phyloP scores from a whole-genome alignment of 2,797 vertebrate species.

The Rhynchonycteris naso region DNA sequence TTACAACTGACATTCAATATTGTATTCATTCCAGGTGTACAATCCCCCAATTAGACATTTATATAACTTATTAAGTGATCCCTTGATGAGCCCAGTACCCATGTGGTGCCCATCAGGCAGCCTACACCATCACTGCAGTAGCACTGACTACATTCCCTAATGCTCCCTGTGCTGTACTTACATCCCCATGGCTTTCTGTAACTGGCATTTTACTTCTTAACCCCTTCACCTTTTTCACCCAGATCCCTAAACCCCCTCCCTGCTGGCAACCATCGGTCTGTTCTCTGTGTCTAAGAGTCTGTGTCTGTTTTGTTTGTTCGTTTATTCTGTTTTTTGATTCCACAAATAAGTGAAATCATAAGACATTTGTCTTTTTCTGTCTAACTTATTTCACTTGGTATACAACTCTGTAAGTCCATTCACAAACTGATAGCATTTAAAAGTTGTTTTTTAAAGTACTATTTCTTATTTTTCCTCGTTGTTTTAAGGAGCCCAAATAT shows the following conservation, averaged over 20 bases:
- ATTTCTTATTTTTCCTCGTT: conserved; percentile 37
- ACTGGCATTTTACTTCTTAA: background rate
- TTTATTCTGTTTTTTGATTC: background rate
- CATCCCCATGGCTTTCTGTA: background rate
- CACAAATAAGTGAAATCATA: background rate
- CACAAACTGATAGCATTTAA: background rate
- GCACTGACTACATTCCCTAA: background rate
- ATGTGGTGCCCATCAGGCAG: background rate
- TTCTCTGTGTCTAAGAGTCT: background rate
- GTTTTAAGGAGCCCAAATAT: background rate
- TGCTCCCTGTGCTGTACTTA: background rate
- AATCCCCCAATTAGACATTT: background rate
- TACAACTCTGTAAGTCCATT: background rate
- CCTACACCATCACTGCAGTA: no score
- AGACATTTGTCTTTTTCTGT: background rate
- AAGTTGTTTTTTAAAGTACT: conserved; percentile 17
- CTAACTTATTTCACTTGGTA: background rate
- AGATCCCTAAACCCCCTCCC: background rate
- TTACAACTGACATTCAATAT: background rate
- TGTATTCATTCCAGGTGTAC: background rate
- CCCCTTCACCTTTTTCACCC: background rate
- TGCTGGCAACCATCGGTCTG: background rate
- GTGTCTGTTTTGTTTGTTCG: background rate
- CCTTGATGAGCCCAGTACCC: no score
- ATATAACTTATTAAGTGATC: background rate